Evolutionary conservation across 2,888 invertebrate species (phyloP), one percentile per base, ranked within the genome.

Genomic region (Plebejus argus): DNA sequence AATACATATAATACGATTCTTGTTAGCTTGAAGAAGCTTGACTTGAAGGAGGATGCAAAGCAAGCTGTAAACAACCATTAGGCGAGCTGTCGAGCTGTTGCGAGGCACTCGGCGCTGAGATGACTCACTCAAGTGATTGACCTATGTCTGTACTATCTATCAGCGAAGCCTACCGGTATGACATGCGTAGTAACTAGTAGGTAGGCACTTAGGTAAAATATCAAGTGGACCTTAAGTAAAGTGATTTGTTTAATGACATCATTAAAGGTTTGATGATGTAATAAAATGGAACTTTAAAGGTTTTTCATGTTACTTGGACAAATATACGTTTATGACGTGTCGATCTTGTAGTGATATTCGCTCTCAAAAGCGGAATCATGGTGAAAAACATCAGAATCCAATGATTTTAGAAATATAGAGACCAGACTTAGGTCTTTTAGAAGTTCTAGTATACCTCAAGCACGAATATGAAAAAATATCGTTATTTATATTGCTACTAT

Each of bases 101-200:
- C 15, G 1, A 28, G 28, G 28, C 28, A 23, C 23, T 61, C 61
- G 23, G 61, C 12, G 66, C 28, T 81, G 78, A 78, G 82, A 83
- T 83, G 82, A 74, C 18, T 74, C 74, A 74, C 49, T 20, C 28
- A 15, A 45, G 74, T 74, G 53, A 74, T 74, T 74, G 74, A 74
- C 74, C 74, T 53, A 45, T 74, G 74, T 28, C 23, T 53, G 74
- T 74, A n/a, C n/a, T n/a, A n/a, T n/a, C n/a, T n/a, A 28, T 72
- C 23, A 61, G 61, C 66, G 6, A 66, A 66, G 66, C 66, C 66
- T 66, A 28, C 28, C 18, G 33, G 8, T 39, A 45, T 72, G 72
- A 23, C 72, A 39, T 72, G 39, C 39, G 35, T 71, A 39, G 45
- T 23, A 39, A n/a, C n/a, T n/a, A n/a, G n/a, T 28, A 28, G 2